A percentile compares a stretch with the other conserved stretches of the same genome.
phyloP scores from a whole-genome alignment of 2,113 vertebrate genomes.

The Ammospiza caudacuta region DNA sequence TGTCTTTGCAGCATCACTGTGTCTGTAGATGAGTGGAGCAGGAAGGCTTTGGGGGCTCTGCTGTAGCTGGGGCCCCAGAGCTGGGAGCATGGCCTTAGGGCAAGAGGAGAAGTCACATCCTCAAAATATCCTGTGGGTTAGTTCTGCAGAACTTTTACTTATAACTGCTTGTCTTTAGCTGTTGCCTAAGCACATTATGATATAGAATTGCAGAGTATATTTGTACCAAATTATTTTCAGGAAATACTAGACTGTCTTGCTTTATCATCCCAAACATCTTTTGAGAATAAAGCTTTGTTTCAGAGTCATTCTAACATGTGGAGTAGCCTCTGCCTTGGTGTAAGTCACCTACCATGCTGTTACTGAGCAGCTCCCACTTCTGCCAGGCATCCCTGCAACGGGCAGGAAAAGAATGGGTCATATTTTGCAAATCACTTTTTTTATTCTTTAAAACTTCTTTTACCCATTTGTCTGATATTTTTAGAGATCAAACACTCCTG shows the following conservation, averaged over 20 bases:
- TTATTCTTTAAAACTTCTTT: not conserved
- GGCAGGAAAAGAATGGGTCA: not conserved
- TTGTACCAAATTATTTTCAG: not conserved
- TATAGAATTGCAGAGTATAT: not conserved
- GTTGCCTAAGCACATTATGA: not conserved
- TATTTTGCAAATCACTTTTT: not conserved
- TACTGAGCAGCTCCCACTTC: not conserved
- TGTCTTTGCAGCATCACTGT: rapidly evolving
- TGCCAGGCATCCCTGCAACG: not conserved
- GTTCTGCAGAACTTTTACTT: not conserved
- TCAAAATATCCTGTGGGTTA: not conserved
- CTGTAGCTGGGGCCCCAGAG: not conserved
- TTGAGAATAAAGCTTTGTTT: not conserved
- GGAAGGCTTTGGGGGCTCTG: not conserved
- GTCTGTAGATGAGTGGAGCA: not conserved
- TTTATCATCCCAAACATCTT: not conserved
- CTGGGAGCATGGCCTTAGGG: not conserved
- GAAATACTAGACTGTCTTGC: not conserved
- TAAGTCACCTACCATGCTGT: not conserved
- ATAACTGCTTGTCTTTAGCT: not conserved
- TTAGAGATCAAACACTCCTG: not conserved
- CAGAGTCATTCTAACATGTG: not conserved
- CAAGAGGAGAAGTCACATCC: not conserved
- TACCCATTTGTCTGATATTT: not conserved
- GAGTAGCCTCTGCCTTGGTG: not conserved